These are phyloP conservation scores for Drosophila triauraria DNA, from an alignment of 1,140 invertebrate genomes.

Conservation along the genomic window DNA sequence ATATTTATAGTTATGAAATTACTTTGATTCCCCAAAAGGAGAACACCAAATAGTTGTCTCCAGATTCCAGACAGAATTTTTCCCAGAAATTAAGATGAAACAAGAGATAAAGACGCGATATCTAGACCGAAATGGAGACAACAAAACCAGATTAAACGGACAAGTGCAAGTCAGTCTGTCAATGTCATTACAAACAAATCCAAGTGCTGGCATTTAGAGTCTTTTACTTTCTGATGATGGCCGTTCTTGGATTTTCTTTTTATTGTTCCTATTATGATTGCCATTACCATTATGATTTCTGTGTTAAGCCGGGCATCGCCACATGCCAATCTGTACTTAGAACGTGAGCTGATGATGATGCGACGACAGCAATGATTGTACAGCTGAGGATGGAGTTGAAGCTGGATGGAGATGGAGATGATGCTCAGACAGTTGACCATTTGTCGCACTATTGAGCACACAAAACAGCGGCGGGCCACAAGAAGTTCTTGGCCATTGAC, in stretches of 20 bases:
- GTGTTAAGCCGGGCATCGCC: conserved; percentile 62
- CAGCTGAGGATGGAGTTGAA: conserved; percentile 11
- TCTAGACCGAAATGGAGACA: conserved; percentile 36
- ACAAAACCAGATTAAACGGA: conserved; percentile 43
- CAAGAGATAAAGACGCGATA: neutral
- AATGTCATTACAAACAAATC: conserved; percentile 51
- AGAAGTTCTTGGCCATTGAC: conserved; percentile 75
- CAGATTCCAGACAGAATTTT: neutral
- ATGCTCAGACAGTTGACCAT: conserved; percentile 46
- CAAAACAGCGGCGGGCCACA: conserved; percentile 19
- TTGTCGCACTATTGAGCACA: conserved; percentile 79
- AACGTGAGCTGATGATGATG: conserved; percentile 65
- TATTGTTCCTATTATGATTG: conserved; percentile 67
- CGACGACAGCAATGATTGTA: conserved; percentile 22
- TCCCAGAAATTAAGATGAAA: conserved; percentile 10
- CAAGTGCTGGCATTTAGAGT: conserved; percentile 46
- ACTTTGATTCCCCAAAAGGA: neutral
- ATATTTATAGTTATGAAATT: conserved; percentile 9
- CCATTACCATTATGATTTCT: conserved; percentile 81
- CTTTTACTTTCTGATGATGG: conserved; percentile 67
- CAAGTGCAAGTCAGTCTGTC: conserved; percentile 49
- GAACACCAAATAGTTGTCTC: neutral
- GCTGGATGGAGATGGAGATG: conserved; percentile 26
- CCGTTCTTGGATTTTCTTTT: conserved; percentile 56
- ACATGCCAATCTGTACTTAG: conserved; percentile 72